phyloP scores from a whole-genome alignment of 2,888 invertebrate species.

The Cremastobaeus sp. region DNA sequence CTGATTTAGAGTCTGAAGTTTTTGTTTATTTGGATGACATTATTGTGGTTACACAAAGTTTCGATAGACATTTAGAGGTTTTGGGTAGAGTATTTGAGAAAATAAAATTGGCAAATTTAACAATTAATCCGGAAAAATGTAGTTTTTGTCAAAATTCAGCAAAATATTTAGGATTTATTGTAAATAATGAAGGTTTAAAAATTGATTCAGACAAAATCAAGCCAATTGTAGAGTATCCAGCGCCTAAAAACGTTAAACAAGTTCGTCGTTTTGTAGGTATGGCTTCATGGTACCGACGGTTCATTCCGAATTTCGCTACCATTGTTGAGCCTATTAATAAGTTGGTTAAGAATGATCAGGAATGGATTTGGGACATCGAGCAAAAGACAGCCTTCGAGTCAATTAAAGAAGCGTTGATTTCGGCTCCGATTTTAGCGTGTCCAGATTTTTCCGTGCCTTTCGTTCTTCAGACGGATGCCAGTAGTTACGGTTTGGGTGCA shows the following conservation, averaged over 20 bases:
- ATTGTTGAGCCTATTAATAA: conserved; percentile 20
- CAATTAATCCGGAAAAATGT: conserved; percentile 17
- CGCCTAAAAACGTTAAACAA: conserved; percentile 27
- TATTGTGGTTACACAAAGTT: conserved; percentile 27
- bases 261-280: conserved; percentile 30
- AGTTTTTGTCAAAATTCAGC: too few species aligned
- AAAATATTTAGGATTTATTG: conserved; percentile 28
- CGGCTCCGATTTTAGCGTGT: conserved; percentile 54
- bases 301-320: conserved; percentile 9
- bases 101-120: conserved; percentile 13
- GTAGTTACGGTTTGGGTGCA: too few species aligned
- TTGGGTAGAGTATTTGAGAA: conserved; percentile 9
- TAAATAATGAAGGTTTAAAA: conserved; percentile 12
- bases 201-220: conserved; percentile 27
- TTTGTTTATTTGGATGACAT: conserved; percentile 38
- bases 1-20: conserved; percentile 10
- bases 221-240: too few species aligned
- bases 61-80: conserved; percentile 29
- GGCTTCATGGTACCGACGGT: conserved; percentile 28
- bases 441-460: conserved; percentile 54
- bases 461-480: too few species aligned
- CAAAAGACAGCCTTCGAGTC: conserved; percentile 13
- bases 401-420: conserved; percentile 11
- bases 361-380: conserved; percentile 7
- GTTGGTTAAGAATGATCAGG: conserved; percentile 3